Percentiles rank a stretch among this genome's conserved stretches.
These are phyloP conservation scores for Apodemus sylvaticus DNA, from an alignment of 2,113 vertebrate genomes.

Conservation along the genomic window DNA sequence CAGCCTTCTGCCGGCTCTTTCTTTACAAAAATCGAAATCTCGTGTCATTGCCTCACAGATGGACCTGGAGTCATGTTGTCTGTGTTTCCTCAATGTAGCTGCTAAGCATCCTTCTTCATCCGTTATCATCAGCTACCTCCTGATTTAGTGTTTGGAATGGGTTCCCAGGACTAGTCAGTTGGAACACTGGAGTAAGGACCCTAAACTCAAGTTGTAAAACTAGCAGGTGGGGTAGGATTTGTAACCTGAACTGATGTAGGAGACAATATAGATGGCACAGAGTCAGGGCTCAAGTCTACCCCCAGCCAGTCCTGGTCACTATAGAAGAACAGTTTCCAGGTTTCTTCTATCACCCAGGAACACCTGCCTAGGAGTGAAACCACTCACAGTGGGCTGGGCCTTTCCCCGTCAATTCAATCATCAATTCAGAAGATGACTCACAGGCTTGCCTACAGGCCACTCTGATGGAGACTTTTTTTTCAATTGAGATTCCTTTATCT, in stretches of 20 bases:
- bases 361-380: background rate
- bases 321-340: background rate
- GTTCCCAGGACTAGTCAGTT: background rate
- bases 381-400: background rate
- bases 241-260: background rate
- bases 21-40: too few relatives aligned
- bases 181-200: background rate
- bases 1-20: background rate
- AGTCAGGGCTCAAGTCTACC: background rate
- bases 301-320: background rate
- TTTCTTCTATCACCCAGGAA: background rate
- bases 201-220: background rate
- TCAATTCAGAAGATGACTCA: background rate
- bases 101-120: background rate
- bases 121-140: background rate
- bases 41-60: background rate
- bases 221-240: background rate
- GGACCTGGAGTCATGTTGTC: background rate
- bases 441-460: background rate
- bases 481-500: background rate
- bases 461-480: background rate
- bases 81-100: too few relatives aligned
- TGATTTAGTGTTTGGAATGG: background rate
- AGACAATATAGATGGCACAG: background rate
- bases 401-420: background rate